Base-by-base conservation (phyloP, 2,113 vertebrate species). In the Condylura cristata region DNA sequence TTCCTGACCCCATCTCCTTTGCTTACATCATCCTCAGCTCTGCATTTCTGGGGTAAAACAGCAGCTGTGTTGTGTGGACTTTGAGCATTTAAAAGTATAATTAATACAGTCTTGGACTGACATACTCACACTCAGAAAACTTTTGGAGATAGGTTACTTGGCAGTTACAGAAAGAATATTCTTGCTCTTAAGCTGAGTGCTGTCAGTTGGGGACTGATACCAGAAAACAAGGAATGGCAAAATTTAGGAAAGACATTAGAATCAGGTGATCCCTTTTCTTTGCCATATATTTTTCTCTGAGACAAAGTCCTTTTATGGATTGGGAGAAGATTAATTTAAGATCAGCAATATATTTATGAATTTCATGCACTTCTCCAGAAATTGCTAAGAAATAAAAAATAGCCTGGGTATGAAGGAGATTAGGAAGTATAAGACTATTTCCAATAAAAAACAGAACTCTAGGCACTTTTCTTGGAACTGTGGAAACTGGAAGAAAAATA, bases 321-420 rank as follows among this genome's bases (percentile, higher is more conserved):
- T 41, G 46, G n/a, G 66, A 80, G 75, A 81, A 80, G 71, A 92
- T 80, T 87, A 39, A 85, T 56, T 70, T 80, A 88, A 95, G 70
- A 44, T 93, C 86, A 89, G 81, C 72, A 13, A 87, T 84, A 14
- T 87, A 48, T 48, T 91, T 84, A 78, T 82, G 44, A 90, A 46
- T 61, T 71, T 6, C 39, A 85, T 81, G 41, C 8, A 39, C 32
- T 66, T 63, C 75, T 86, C 56, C 74, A 12, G 11, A 41, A 44
- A 56, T 79, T 70, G 20, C 68, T 22, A 44, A 81, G 89, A 75
- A 81, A 74, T 71, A 34, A 86, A 79, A 79, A 68, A 32, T 30
- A 53, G 48, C 28, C 9, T 18, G 28, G 39, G 4, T 46, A 2
- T 89, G 81, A 81, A 17, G n/a, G 76, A 82, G 63, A 63, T 85